Base-by-base conservation (phyloP, 2,797 vertebrate species). In the Brachyrhaphis roseni region DNA sequence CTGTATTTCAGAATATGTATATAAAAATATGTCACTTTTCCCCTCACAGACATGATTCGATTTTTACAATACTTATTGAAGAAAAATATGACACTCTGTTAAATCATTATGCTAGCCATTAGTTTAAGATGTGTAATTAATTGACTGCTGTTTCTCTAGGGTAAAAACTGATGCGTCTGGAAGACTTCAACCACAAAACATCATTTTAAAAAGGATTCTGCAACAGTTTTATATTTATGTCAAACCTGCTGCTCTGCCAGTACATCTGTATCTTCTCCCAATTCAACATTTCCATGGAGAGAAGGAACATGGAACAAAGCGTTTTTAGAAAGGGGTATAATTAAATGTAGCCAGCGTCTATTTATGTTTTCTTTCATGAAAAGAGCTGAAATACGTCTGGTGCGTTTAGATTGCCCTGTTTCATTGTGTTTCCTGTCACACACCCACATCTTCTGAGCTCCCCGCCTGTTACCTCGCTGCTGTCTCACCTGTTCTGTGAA, bases 401-500 rank as follows among this genome's bases (percentile, higher is more conserved):
- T 57, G 20, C 4, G 4, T n/a, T 71, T n/a, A 28, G 68, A 45
- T 71, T 43, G 39, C 66, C 36, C 39, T 26, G 10, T 43, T 70
- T 26, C 23, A 45, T 71, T 66, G 59, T 76, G 74, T 39, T 66
- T 49, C 75, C 31, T 36, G 73, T 76, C 75, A 76, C 45, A 36
- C 59, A 49, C 76, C 76, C 76, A 78, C 72, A 18, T 77, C 71
- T 68, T 59, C 49, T 41, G 47, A 3, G 3, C 43, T 26, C 46
- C 75, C 62, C 53, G 57, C 75, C 72, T 82, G 81, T 71, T 78
- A 64, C 72, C 77, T 82, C 76, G 36, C 64, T 36, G 70, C 77
- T 46, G 49, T 53, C n/a, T 75, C 76, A 78, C 78, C 74, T 78
- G 74, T 75, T 82, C 64, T 74, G n/a, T n/a, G n/a, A n/a, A 71